Conservation (phyloP, 1,140 invertebrate species). For the Chironomus tepperi region DNA sequence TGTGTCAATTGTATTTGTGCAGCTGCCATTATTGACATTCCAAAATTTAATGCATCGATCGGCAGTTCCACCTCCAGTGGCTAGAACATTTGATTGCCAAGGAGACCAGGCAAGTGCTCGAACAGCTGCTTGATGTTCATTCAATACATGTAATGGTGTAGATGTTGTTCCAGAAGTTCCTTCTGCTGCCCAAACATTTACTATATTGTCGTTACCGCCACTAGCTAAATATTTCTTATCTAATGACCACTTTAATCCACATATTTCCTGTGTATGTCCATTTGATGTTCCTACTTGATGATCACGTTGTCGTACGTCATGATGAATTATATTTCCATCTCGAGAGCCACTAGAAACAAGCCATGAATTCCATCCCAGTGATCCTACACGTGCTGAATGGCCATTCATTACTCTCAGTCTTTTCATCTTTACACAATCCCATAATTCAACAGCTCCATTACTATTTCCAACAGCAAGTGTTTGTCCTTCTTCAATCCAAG, state of each 20-base stretch:
- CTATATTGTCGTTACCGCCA: constrained; percentile 90
- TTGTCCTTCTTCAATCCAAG: constrained; percentile 87
- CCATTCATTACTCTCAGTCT: constrained; percentile 63
- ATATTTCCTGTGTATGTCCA: constrained; percentile 85
- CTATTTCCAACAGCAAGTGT: constrained; percentile 84
- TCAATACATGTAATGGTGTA: constrained; percentile 37
- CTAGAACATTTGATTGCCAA: constrained; percentile 82
- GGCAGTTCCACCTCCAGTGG: constrained; percentile 94
- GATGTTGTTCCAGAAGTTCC: constrained; percentile 29
- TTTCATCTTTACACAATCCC: constrained; percentile 66
- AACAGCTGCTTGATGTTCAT: constrained; percentile 75
- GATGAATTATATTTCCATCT: constrained; percentile 83
- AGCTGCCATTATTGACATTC: constrained; percentile 82
- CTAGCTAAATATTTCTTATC: constrained; percentile 87
- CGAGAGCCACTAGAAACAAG: constrained; percentile 78
- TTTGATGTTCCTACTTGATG: constrained; percentile 66
- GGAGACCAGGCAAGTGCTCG: constrained; percentile 95
- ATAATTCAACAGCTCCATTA: constrained; percentile 60
- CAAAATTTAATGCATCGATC: constrained; percentile 85
- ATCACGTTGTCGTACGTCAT: constrained; percentile 85
- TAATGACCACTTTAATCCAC: constrained; percentile 91
- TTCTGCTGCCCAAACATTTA: constrained; percentile 72
- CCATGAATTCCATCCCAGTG: constrained; percentile 86
- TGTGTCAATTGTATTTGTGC: constrained; percentile 77
- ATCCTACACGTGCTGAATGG: constrained; percentile 72